phyloP scores from a whole-genome alignment of 35 echinoderm and acorn worm genomes.

The Diadema setosum region DNA sequence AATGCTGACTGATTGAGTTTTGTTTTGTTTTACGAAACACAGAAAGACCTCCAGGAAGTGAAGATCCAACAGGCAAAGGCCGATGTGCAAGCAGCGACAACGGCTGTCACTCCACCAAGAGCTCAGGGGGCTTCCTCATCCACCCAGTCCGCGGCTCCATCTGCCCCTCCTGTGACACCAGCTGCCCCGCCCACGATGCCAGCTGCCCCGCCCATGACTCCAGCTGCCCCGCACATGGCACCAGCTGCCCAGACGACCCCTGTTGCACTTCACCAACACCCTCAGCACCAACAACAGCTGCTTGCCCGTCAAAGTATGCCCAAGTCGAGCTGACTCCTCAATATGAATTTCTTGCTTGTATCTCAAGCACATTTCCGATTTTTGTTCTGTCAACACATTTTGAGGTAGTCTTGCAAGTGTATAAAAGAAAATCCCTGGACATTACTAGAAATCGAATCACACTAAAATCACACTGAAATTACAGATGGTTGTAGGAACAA shows the following conservation, averaged over 20 bases:
- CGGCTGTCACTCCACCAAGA: not conserved
- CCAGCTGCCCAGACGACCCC: not conserved
- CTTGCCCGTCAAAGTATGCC: too few relatives aligned
- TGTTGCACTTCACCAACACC: too few relatives aligned
- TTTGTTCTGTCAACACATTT: too few relatives aligned
- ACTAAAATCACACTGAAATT: too few relatives aligned
- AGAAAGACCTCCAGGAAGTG: not conserved
- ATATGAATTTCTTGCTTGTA: too few relatives aligned
- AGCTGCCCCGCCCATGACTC: slow-evolving; percentile 1
- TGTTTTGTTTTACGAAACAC: not conserved
- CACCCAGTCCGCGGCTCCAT: not conserved
- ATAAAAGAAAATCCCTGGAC: too few relatives aligned
- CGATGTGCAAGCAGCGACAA: not conserved
- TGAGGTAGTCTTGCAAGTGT: too few relatives aligned
- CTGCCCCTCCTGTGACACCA: not conserved
- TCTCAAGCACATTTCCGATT: too few relatives aligned
- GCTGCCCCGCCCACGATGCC: not conserved
- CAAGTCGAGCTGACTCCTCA: too few relatives aligned
- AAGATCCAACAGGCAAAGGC: slow-evolving; percentile 1
- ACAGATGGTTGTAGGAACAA: too few relatives aligned
- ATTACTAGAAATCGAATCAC: too few relatives aligned
- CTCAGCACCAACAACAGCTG: slow-evolving; percentile 7
- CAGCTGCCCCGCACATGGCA: slow-evolving; percentile 2
- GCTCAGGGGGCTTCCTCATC: not conserved
- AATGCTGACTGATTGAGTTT: too few relatives aligned